These are phyloP conservation scores for Acleris sparsana DNA, from an alignment of 2,888 invertebrate species.

Conservation along the genomic window DNA sequence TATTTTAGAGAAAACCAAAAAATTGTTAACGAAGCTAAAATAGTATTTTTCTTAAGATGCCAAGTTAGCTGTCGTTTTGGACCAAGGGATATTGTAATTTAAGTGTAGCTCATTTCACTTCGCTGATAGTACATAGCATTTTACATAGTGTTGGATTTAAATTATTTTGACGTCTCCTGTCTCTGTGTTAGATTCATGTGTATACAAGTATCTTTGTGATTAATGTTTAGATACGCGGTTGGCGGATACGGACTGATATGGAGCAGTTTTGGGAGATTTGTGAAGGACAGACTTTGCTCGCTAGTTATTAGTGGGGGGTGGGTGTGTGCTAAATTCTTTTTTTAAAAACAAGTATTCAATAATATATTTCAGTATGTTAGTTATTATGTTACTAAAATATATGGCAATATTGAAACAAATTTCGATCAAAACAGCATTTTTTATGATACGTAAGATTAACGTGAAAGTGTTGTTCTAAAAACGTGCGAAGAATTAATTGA, in stretches of 20 bases:
- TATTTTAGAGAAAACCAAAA: slow-evolving; percentile 45
- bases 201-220: slow-evolving; percentile 77
- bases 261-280: slow-evolving; percentile 52
- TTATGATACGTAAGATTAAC: no score
- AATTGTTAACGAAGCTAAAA: slow-evolving; percentile 53
- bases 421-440: no score
- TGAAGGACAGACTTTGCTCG: slow-evolving; percentile 50
- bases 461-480: no score
- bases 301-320: slow-evolving; percentile 66
- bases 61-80: slow-evolving; percentile 78
- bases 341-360: neutral
- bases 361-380: neutral
- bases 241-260: slow-evolving; percentile 74
- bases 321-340: slow-evolving; percentile 47
- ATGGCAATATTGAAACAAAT: no score
- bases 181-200: slow-evolving; percentile 75
- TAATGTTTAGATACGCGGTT: slow-evolving; percentile 68
- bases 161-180: slow-evolving; percentile 62
- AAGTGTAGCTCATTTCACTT: slow-evolving; percentile 77
- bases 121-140: slow-evolving; percentile 72
- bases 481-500: no score
- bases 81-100: slow-evolving; percentile 74
- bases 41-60: slow-evolving; percentile 76
- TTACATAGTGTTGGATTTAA: slow-evolving; percentile 47
- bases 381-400: neutral